Percentiles rank a stretch among this genome's conserved stretches.
Conservation (phyloP, 2,113 vertebrate genomes). For the Limanda limanda region DNA sequence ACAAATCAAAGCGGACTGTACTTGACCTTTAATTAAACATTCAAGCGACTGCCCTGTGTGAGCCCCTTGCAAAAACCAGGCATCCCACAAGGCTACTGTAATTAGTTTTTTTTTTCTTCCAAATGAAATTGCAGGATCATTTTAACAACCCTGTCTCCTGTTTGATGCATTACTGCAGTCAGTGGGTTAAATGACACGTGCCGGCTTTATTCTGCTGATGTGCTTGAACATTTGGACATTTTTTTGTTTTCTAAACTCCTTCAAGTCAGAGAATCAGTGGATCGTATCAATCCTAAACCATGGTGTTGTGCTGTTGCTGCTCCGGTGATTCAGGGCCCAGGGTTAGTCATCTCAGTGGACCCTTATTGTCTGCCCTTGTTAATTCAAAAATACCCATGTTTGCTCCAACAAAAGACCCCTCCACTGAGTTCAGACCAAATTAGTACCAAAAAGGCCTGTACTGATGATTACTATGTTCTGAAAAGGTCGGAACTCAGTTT, state of each 20-base stretch:
- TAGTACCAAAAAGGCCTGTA: slow-evolving; percentile 3
- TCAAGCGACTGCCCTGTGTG: background rate
- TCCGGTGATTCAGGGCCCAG: background rate
- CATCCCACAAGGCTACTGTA: background rate
- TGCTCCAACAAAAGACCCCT: background rate
- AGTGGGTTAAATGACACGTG: background rate
- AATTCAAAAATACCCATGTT: background rate
- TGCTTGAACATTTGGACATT: background rate
- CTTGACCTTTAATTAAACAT: slow-evolving; percentile 21
- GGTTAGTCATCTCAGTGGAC: background rate
- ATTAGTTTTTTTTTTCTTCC: background rate
- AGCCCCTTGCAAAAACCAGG: background rate
- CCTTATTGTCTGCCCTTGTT: background rate
- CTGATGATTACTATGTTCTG: slow-evolving; percentile 5
- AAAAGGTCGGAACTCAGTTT: slow-evolving; percentile 25
- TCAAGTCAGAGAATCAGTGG: background rate
- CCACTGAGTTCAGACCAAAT: background rate
- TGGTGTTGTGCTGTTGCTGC: background rate
- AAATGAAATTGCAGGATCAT: background rate
- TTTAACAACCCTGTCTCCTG: background rate
- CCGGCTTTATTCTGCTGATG: background rate
- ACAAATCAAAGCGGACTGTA: background rate
- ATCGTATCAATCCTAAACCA: background rate
- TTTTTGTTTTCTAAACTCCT: background rate
- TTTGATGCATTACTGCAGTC: background rate